Base-by-base conservation (phyloP, 2,888 invertebrate species). In the Chrysomela aeneicollis region DNA sequence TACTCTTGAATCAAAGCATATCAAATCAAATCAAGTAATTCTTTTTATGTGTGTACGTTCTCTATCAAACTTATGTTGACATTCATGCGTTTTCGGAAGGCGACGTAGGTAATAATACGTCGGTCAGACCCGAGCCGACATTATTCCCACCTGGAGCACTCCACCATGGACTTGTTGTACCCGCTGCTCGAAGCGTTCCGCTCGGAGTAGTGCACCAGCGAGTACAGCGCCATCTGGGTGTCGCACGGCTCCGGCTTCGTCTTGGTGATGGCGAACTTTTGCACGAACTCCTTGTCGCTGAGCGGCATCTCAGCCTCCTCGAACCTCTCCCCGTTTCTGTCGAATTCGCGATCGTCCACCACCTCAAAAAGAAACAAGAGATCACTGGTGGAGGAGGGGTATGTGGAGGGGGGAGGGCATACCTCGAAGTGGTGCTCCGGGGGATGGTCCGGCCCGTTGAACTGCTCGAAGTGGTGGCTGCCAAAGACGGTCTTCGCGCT, bases 241-340 rank as follows among this genome's bases (percentile, higher is more conserved):
- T 96, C 95, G 81, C 95, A 96, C 1, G 94, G 91, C 71, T 92
- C 91, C 1, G 94, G 93, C 63, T 91, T 87, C 0, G 95, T 95
- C 75, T 93, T 86, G n/a, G 61, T 71, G 61, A 74, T 70, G 46
- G 73, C 72, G 49, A 67, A 68, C 50, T 74, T 91, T 5, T 75
- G 77, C 79, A 89, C 87, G 77, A 89, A 85, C 73, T 82, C 82
- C 66, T 88, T 82, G 75, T 89, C 86, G 72, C 66, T 67, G 9
- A 67, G 50, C 9, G 68, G 67, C 60, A 68, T 62, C 37, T 70
- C 70, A 0, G 63, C 55, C 37, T 63, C 59, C 18, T 70, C 67
- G 9, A 60, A 55, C 26, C 66, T 65, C 17, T 67, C 64, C 30
- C 61, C 60, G n/a, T 65, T 65, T 37, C 61, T 60, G 21, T 67